Base-by-base conservation (phyloP, 2,888 invertebrate genomes). In the Cantharis nigra region DNA sequence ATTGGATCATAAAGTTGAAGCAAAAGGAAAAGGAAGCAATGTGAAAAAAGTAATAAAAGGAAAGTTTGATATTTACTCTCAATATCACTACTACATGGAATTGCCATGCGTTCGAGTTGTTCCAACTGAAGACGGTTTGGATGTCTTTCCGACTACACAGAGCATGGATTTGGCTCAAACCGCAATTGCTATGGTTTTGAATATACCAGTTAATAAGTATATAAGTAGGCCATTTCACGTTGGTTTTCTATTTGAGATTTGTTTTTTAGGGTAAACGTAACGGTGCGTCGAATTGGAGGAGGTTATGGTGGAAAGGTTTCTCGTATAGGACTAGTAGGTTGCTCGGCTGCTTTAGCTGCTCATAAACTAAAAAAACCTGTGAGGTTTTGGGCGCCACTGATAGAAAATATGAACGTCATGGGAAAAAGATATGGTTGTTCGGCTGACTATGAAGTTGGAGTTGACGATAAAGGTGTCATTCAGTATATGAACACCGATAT, bases 251-350 rank as follows among this genome's bases (percentile, higher is more conserved):
- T 7, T 49, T n/a, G 7, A n/a, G 11, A 5, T 69, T 69, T 2
- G 13, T 26, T 65, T 26, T 72, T 16, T 16, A 94, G 95, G 69
- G 91, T 96, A 14, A 92, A 94, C 79, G 89, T 96, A 0, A 88
- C 89, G 67, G 94, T 95, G 0, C 90, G 92, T 9, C 92, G 96
- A 64, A 82, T 96, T 3, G 97, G 97, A 3, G 97, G 97, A 13
- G 95, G 90, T 0, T 97, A 94, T 85, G 97, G 97, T 0, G 91
- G 90, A 0, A 97, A 97, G 87, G 92, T 95, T 71, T 90, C 92
- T 0, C 90, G 95, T 5, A 87, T 91, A 4, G 87, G 89, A 10
- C 89, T 91, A 10, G 85, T 92, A 0, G 91, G 93, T 0, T 90
- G 92, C 18, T 93, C 93, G 0, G 92, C 93, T 79, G 93, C 94